Evolutionary conservation across 2,797 vertebrate species (phyloP), one percentile per base, ranked within the genome.

Genomic region (Lagothrix lagotricha): DNA sequence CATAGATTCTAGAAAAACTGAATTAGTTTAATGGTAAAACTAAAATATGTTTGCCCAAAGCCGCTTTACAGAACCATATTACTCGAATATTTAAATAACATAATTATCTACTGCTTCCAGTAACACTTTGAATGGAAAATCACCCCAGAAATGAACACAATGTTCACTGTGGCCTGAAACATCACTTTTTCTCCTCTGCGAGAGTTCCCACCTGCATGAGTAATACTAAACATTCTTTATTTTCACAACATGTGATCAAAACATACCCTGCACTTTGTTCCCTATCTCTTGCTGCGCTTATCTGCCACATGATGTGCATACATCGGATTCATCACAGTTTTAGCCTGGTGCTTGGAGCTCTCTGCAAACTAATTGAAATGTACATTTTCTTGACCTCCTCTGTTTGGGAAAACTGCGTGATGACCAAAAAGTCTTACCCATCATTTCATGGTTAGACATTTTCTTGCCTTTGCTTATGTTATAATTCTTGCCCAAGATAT

Each of bases 61-160:
- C 94, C 88, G 54, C 76, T 67, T 39, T 80, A 0, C 1, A 93
- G 61, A 77, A 87, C 75, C 22, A 81, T 85, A 46, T 61, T 87
- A 97, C 70, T 96, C 72, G 36, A 83, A 41, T 94, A 94, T 96
- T 97, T 98, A 97, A 98, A 50, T 76, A 97, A 54, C 41, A 80
- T 88, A 90, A 97, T 98, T 96, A 97, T 79, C 48, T 48, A 10
- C 20, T 64, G 81, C 52, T 95, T 82, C 93, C 83, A 98, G 80
- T 92, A 97, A 90, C 84, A 94, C 5, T 72, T 80, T 67, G 61
- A 24, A 58, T 20, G 30, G 90, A 96, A 96, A 98, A 57, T 70
- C 50, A 88, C 11, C 95, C 50, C 36, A 76, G 83, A 75, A 94
- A 90, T 44, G 86, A 5, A 61, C 33, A 41, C 7, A 54, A 30